These are phyloP conservation scores for Drosophila multiciliata DNA, from an alignment of 2,888 invertebrate species.

Conservation along the genomic window DNA sequence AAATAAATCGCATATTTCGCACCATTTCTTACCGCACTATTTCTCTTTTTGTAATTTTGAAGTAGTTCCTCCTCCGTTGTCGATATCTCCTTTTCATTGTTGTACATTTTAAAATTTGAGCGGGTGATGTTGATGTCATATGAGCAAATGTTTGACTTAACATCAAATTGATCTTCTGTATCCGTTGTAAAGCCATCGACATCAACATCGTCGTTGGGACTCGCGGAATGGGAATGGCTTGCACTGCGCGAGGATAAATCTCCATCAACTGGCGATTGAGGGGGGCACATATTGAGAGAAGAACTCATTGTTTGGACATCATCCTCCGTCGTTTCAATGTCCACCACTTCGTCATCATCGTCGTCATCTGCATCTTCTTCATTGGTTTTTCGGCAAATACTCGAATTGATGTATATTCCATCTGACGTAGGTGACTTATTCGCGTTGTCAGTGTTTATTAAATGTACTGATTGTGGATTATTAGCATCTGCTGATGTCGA, in stretches of 20 bases:
- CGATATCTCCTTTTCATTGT: slow-evolving; percentile 24
- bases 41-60: slow-evolving; percentile 23
- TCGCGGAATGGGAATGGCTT: slow-evolving; percentile 44
- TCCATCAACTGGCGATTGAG: slow-evolving; percentile 11
- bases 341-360: slow-evolving; percentile 89
- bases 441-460: slow-evolving; percentile 3
- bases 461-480: slow-evolving; percentile 3
- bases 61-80: slow-evolving; percentile 19
- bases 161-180: slow-evolving; percentile 55
- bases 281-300: slow-evolving; percentile 17
- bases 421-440: slow-evolving; percentile 4
- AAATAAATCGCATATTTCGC: neutral
- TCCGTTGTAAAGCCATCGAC: slow-evolving; percentile 69
- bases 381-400: slow-evolving; percentile 5
- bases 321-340: slow-evolving; percentile 94
- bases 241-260: slow-evolving; percentile 27
- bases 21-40: slow-evolving; percentile 44
- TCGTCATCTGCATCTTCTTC: slow-evolving; percentile 16
- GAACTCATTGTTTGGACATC: slow-evolving; percentile 82
- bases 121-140: slow-evolving; percentile 40
- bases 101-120: slow-evolving; percentile 26
- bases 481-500: neutral
- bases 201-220: slow-evolving; percentile 60
- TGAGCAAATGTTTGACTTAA: slow-evolving; percentile 45
- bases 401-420: slow-evolving; percentile 8